Evolutionary conservation across 2,888 invertebrate species (phyloP), one percentile per base, ranked within the genome.

Genomic region (Cataglyphis cursor): DNA sequence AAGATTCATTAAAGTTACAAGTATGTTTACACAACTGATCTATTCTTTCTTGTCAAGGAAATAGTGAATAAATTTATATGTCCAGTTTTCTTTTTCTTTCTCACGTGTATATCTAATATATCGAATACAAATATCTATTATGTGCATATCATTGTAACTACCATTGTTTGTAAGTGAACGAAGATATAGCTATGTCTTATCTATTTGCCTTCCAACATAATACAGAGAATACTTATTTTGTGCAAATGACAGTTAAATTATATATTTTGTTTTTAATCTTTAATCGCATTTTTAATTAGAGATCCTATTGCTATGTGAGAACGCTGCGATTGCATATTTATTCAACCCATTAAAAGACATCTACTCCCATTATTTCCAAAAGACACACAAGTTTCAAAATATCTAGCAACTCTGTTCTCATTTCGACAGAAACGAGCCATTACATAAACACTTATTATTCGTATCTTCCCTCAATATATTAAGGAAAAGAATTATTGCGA

Each of bases 191-290:
- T 84, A 66, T 81, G 82, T 75, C 86, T 90, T 90, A 88, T 86
- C 80, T 86, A 84, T 48, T 15, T 86, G 81, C 64, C 86, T 82
- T 76, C 76, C 85, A 88, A 81, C 80, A 83, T 82, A 90, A 85
- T 83, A 87, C 68, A 74, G 88, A 88, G 81, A 84, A 80, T 90
- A 85, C 81, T 90, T 87, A 90, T 76, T 91, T 91, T 91, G 91
- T 91, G 91, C 91, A 90, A 83, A 87, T 86, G 88, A 90, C 90
- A 84, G 85, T 84, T 44, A 80, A 59, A 80, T 80, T 59, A 80
- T 78, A 78, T 21, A 68, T 68, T 78, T 44, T 68, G 10, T 81
- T 51, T 62, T 51, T 41, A 41, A 21, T 74, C 38, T 28, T 74
- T 54, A 51, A 65, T 65, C 24, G 18, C 31, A 70, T 44, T 72